Percentiles rank a stretch among this genome's conserved stretches.
These are phyloP conservation scores for Globicephala melas DNA, from an alignment of 2,113 vertebrate genomes.

Conservation along the genomic window DNA sequence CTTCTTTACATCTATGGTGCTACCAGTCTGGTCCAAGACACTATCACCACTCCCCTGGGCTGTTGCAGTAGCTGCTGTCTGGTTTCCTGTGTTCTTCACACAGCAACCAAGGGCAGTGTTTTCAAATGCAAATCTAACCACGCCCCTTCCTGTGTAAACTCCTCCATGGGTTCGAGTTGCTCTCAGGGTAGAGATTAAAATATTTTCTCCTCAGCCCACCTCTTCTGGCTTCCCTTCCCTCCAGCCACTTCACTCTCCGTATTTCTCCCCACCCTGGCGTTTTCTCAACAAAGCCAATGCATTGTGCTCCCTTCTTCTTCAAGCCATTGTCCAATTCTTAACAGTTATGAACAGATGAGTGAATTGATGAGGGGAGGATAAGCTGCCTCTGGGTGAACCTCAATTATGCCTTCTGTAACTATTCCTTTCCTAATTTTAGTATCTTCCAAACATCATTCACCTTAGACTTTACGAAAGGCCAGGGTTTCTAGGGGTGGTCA, in stretches of 20 bases:
- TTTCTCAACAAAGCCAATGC: not conserved
- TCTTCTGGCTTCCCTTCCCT: too few relatives aligned
- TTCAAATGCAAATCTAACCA: too few relatives aligned
- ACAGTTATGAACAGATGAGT: not conserved
- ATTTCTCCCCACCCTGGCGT: not conserved
- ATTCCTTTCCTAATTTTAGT: not conserved
- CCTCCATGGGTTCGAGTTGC: too few relatives aligned
- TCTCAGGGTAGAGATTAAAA: not conserved
- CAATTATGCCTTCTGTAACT: accelerated
- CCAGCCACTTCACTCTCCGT: not conserved
- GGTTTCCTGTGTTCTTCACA: too few relatives aligned
- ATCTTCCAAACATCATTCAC: not conserved
- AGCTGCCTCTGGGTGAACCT: not conserved
- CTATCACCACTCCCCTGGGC: too few relatives aligned
- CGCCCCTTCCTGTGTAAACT: not conserved
- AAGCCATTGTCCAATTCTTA: not conserved
- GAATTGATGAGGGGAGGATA: not conserved
- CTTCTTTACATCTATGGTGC: too few relatives aligned
- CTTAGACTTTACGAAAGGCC: not conserved
- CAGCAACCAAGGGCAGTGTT: too few relatives aligned
- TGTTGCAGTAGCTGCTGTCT: too few relatives aligned
- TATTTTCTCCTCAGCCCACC: not conserved
- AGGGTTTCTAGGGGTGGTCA: not conserved
- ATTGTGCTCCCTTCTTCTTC: not conserved
- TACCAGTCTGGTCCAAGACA: too few relatives aligned